phyloP scores from a whole-genome alignment of 2,888 invertebrate species.

The Ophion ellenae region DNA sequence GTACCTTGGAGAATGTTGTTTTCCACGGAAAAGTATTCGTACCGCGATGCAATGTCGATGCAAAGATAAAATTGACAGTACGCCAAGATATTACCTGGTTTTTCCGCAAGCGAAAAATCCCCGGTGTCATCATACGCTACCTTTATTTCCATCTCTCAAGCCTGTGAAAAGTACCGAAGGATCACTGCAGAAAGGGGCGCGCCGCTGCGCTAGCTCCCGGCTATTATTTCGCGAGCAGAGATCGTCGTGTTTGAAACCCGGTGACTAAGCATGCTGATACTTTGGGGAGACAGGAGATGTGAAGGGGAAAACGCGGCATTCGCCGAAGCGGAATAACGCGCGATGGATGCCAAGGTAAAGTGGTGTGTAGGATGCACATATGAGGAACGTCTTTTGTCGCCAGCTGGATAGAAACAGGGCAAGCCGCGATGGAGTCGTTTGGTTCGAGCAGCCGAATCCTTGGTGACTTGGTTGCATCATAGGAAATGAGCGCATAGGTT shows the following conservation, averaged over 20 bases:
- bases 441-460: slow-evolving; percentile 59
- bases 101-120: background rate
- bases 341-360: no score
- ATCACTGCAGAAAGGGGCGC: background rate
- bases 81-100: background rate
- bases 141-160: background rate
- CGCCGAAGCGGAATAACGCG: no score
- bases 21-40: background rate
- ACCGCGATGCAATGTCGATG: background rate
- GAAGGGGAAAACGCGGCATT: no score
- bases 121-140: background rate
- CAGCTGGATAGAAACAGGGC: slow-evolving; percentile 10
- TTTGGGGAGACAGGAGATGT: no score
- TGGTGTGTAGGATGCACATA: no score
- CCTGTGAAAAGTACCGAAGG: background rate
- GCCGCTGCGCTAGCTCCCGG: background rate
- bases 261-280: no score
- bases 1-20: background rate
- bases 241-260: background rate
- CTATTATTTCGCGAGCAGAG: background rate
- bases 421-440: slow-evolving; percentile 16
- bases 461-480: slow-evolving; percentile 66
- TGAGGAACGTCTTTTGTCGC: no score
- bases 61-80: background rate
- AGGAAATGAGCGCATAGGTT: slow-evolving; percentile 74